Percentiles rank a stretch among this genome's conserved stretches.
Conservation (phyloP, 2,888 invertebrate genomes). For the Tolmerus cingulatus region DNA sequence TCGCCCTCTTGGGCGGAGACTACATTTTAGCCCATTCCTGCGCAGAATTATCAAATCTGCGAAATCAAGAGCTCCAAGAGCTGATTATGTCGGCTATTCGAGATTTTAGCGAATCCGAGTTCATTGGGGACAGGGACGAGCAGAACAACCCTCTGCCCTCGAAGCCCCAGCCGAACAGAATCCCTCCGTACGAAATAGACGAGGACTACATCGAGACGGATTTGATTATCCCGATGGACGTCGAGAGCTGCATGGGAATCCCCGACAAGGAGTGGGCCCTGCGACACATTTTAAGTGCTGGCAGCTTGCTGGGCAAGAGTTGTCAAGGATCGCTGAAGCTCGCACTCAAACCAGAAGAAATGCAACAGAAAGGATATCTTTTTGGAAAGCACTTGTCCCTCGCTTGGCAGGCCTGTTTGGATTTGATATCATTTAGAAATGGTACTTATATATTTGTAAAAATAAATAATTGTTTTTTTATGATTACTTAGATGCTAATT, state of each 20-base stretch:
- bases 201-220: conserved; percentile 58
- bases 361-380: conserved; percentile 83
- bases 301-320: conserved; percentile 75
- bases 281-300: conserved; percentile 81
- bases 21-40: conserved; percentile 90
- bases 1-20: conserved; percentile 91
- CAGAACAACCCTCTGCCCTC: conserved; percentile 86
- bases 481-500: too few relatives aligned
- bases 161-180: conserved; percentile 63
- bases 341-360: conserved; percentile 77
- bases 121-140: conserved; percentile 81
- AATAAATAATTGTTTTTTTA: too few relatives aligned
- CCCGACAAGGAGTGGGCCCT: conserved; percentile 82
- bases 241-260: conserved; percentile 68
- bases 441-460: conserved; percentile 40
- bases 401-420: conserved; percentile 86
- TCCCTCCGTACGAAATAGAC: conserved; percentile 51
- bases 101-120: conserved; percentile 91
- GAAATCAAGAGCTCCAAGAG: conserved; percentile 84
- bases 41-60: conserved; percentile 77
- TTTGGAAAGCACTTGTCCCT: conserved; percentile 91
- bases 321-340: conserved; percentile 87
- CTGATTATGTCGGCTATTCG: conserved; percentile 88
- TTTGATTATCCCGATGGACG: conserved; percentile 66
- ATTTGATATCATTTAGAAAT: conserved; percentile 75